Base-by-base conservation (phyloP, 2,888 invertebrate species). In the Drosophila histrio region DNA sequence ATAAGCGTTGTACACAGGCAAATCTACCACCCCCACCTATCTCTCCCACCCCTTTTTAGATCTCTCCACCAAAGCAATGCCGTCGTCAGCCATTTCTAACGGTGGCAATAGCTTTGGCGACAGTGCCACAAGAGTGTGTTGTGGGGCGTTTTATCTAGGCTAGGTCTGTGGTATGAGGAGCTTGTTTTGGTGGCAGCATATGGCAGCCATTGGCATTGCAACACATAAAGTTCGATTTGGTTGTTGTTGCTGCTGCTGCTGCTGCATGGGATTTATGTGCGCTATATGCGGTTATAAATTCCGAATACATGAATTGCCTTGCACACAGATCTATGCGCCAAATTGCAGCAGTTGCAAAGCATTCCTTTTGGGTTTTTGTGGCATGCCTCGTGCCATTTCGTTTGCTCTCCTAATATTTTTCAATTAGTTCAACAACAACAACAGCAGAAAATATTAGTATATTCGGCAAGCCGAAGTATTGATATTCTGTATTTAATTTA, bases 101-200 rank as follows among this genome's bases (percentile, higher is more conserved):
- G 74, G 85, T 87, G 85, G 87, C 85, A 85, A 87, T 87, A 85
- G 85, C 87, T 83, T 85, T 87, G 87, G 85, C 85, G 85, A 87
- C 87, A 87, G 80, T 78, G 71, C 77, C 81, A 70, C 72, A 66
- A 61, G 41, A 63, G 60, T 46, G 44, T 47, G 50, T 54, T 46
- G 46, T 30, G 30, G 32, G 26, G 41, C 44, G n/a, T 41, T 39
- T 56, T 54, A 44, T 19, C 46, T 34, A 22, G 30, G 6, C 19
- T 2, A 17, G 21, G 24, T 11, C 34, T 15, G n/a, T 21, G 41
- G 56, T 44, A 3, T 9, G 11, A 34, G 36, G 6, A 34, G 36
- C 2, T 7, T 2, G n/a, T 1, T 3, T 1, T 5, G 36, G 36
- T 68, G 75, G 73, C 72, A 79, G 74, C 77, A 71, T 74, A 61